Evolutionary conservation across 2,113 vertebrate genomes (phyloP), one percentile per base, ranked within the genome.

Genomic region (Deroptyus accipitrinus): DNA sequence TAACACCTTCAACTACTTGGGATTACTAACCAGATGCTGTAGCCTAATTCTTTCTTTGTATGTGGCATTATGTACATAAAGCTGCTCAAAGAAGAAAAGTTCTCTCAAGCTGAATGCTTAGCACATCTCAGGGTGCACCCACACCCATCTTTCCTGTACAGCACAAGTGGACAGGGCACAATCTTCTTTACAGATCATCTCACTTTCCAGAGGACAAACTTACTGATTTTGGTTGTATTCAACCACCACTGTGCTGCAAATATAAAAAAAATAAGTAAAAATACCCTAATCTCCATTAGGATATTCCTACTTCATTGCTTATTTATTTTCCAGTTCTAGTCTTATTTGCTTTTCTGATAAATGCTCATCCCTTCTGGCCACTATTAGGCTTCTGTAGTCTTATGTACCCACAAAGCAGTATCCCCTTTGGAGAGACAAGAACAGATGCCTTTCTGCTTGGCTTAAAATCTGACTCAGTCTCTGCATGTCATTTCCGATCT

Each of bases 361-460:
- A 51, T 3, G 3, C 13, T 31, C n/a, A 25, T 66, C 18, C 11
- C 23, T 78, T 79, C 62, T 70, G 20, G 81, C 51, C 55, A 39
- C 37, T 39, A 4, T 35, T 33, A 68, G 79, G 62, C 13, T 49
- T 37, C 52, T 79, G 67, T 35, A 83, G 42, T 13, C 70, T 81
- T 52, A 31, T 67, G 51, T 11, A 64, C 15, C 61, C 76, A 31
- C 93, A 68, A 51, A 90, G 83, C 44, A 55, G 17, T 1, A 17
- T 3, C 52, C 51, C 61, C n/a, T 75, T 49, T 0, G 0, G 22
- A 68, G 1, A 15, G 57, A 13, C n/a, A 49, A 0, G 3, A 39
- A 52, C 74, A 85, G 69, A 79, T 42, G 23, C 54, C 49, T 69
- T 84, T 35, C 74, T 62, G 42, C 48, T 63, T n/a, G 25, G 70